Base-by-base conservation (phyloP, 2,888 invertebrate species). In the Polyommatus icarus region DNA sequence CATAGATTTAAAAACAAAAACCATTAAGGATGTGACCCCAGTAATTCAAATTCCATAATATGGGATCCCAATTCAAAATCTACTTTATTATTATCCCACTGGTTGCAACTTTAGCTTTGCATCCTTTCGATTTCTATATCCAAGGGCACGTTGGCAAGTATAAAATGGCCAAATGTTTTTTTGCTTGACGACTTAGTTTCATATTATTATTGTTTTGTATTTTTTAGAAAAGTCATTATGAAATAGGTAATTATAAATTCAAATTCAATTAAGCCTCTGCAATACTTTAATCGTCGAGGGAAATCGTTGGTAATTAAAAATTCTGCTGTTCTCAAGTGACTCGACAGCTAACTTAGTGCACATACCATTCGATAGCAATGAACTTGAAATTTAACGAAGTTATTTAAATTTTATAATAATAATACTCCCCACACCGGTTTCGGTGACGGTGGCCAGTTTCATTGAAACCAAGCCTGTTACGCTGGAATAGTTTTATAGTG, bases 271-370 rank as follows among this genome's bases (percentile, higher is more conserved):
- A 15, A 67, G 15, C 29, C 29, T 29, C 29, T 32, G 5, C 10
- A 61, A 32, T 67, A 18, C 6, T 32, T 15, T 12, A 36, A 18
- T 71, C 15, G 15, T 72, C 40, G n/a, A n/a, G 72, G 36, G 40
- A 72, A 72, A 40, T 72, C 40, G n/a, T 72, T 40, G 24, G 20
- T 20, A 40, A 72, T 40, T 72, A 72, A 40, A 20, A 72, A 72
- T 72, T 40, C 71, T 36, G 71, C 10, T 20, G 1, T 8, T 40
- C 72, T n/a, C 72, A 40, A 20, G 72, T 72, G 72, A n/a, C 36
- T 36, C 36, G 36, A 40, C 20, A 61, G 61, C 61, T 61, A 24
- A 20, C 20, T 59, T 20, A 8, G 20, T 59, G 59, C 20, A 20
- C 7, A 8, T 57, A 18, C n/a, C n/a, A 3, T 20, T 20, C 10